Evolutionary conservation across 2,888 invertebrate genomes (phyloP), one percentile per base, ranked within the genome.

Genomic region (Rutpela maculata): DNA sequence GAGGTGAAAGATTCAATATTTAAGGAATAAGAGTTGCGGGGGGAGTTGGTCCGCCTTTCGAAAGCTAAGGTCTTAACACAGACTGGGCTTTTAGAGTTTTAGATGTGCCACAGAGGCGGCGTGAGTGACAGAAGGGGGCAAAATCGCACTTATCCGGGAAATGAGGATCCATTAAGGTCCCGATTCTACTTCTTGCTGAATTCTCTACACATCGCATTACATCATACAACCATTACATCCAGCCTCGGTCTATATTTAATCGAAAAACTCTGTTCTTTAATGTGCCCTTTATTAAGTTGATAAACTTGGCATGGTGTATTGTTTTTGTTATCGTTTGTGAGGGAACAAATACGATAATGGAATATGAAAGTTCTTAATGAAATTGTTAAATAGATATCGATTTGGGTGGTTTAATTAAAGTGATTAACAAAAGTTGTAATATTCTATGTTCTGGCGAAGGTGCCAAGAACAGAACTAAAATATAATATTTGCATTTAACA

Each of bases 101-200:
- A 69, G 66, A 69, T 80, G 38, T 78, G 79, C 75, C 78, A 65
- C 70, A 74, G 74, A 72, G 75, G 77, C 74, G 78, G 60, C 56
- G 38, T 18, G 35, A 69, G 43, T 59, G 59, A 69, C 69, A 67
- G 74, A 81, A 76, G 70, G 76, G 72, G 78, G 79, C 77, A 84
- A 82, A 81, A 83, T 78, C 84, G 85, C 86, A 86, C 86, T 86
- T 86, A 86, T 86, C 86, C 83, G 82, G 84, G 84, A 86, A 86
- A 85, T 86, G 86, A 86, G 86, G 86, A 86, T 87, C 86, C 86
- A 87, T 87, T 87, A 87, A 85, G 85, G 83, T 50, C 67, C 73
- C 84, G 83, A 86, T 85, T 82, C 83, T 84, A 83, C 56, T 82
- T 82, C 83, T 84, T 84, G 81, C 80, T 81, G 84, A 81, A 84